Evolutionary conservation across 2,888 invertebrate genomes (phyloP).

Genomic region (Tromatobia lineatoria): DNA sequence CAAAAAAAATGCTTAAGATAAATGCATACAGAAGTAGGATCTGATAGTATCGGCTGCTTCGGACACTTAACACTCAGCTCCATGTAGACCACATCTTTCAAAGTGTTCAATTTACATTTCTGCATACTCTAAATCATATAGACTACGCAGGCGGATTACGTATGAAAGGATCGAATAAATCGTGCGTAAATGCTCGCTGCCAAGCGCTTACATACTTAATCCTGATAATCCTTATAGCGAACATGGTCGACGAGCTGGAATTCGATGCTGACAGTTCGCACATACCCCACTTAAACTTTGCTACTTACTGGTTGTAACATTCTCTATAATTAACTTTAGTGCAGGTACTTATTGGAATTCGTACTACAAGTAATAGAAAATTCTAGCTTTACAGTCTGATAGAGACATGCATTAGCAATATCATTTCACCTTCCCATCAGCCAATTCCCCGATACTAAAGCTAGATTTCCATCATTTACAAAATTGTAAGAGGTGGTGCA

Average conservation of each 20-base stretch:
- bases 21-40: not conserved
- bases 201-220: conserved; percentile 48
- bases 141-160: conserved; percentile 25
- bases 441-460: no score
- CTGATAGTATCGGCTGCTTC: conserved; percentile 17
- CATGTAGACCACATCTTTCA: conserved; percentile 7
- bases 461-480: no score
- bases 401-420: no score
- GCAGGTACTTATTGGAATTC: not conserved
- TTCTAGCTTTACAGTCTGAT: not conserved
- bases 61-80: not conserved
- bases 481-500: no score
- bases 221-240: conserved; percentile 41
- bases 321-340: conserved; percentile 9
- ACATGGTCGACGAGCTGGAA: conserved; percentile 16
- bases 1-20: conserved; percentile 2
- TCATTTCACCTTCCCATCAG: no score
- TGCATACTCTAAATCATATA: conserved; percentile 21
- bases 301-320: conserved; percentile 18
- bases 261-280: conserved; percentile 29
- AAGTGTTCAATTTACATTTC: conserved; percentile 12
- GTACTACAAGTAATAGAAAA: not conserved
- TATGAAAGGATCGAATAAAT: conserved; percentile 57
- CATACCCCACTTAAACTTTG: conserved; percentile 26
- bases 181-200: conserved; percentile 43